Evolutionary conservation across 2,888 invertebrate genomes (phyloP), one percentile per base, ranked within the genome.

Genomic region (Lasioglossum lativentre): DNA sequence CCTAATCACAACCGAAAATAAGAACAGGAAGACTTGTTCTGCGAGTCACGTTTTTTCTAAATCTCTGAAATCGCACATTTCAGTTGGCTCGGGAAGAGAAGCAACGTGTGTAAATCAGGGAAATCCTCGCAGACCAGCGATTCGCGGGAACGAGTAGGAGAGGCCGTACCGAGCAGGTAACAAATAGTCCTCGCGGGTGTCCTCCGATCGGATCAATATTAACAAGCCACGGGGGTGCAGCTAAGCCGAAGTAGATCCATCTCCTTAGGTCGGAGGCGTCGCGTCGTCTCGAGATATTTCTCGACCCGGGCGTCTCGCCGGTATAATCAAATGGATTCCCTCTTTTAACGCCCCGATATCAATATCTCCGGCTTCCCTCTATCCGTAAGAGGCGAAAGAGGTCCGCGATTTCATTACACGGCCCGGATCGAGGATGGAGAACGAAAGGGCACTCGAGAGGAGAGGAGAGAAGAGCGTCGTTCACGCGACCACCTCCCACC

Each of bases 401-500:
- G 40, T 72, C 63, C 73, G 16, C 52, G 63, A n/a, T 45, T 72
- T 68, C 66, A 83, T 59, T 27, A 77, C 66, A 63, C 45, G 34
- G 27, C 34, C 34, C 8, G 66, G 30, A 66, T 66, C 8, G 68
- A 38, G 59, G 38, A 16, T 38, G 42, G 66, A 4, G 52, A 52
- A 52, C 56, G 66, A 66, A 79, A 78, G 56, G 45, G 52, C 74
- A 73, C 75, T 73, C 85, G 85, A 59, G 59, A 47, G 34, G 56
- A 16, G 34, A 34, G 34, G 66, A 34, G 45, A 59, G 59, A 5
- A 59, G 59, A 59, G 77, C 73, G 52, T 42, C 70, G 73, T 59
- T 71, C 59, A 40, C 75, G 70, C 75, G 70, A 71, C 5, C 8
- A 59, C 12, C n/a, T 2, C 27, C 27, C 5, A 27, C 0, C 27